phyloP scores from a whole-genome alignment of 2,888 invertebrate genomes.

The Thymelicus sylvestris region DNA sequence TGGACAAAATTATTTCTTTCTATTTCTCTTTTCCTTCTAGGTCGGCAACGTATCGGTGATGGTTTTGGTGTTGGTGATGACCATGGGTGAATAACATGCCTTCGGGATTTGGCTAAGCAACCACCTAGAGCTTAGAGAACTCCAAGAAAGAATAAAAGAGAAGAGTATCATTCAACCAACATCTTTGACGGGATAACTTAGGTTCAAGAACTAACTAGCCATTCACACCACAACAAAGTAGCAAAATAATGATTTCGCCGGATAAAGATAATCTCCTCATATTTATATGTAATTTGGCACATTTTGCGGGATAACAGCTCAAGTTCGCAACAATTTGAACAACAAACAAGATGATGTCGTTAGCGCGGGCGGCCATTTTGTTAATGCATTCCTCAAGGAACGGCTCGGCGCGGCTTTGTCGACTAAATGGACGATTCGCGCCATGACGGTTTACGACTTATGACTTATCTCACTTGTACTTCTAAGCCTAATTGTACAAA shows the following conservation, averaged over 20 bases:
- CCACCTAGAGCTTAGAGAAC: too few species aligned
- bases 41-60: too few species aligned
- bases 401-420: conserved; percentile 42
- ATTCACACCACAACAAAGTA: too few species aligned
- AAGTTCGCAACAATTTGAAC: conserved; percentile 33
- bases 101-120: too few species aligned
- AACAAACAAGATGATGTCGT: conserved; percentile 46
- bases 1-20: too few species aligned
- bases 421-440: conserved; percentile 48
- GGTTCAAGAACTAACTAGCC: too few species aligned
- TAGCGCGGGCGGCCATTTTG: conserved; percentile 54
- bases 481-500: conserved; percentile 15
- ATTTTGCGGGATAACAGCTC: conserved; percentile 24
- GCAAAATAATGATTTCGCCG: not conserved
- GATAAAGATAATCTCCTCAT: conserved; percentile 5
- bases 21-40: too few species aligned
- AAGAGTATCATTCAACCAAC: too few species aligned
- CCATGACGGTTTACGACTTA: conserved; percentile 45
- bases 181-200: too few species aligned
- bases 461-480: conserved; percentile 25
- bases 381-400: conserved; percentile 58
- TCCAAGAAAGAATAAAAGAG: too few species aligned
- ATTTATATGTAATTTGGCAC: conserved; percentile 15
- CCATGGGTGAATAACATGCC: too few species aligned
- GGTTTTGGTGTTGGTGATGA: too few species aligned